Conservation (phyloP, 2,888 invertebrate species). For the Slavum lentiscoides region DNA sequence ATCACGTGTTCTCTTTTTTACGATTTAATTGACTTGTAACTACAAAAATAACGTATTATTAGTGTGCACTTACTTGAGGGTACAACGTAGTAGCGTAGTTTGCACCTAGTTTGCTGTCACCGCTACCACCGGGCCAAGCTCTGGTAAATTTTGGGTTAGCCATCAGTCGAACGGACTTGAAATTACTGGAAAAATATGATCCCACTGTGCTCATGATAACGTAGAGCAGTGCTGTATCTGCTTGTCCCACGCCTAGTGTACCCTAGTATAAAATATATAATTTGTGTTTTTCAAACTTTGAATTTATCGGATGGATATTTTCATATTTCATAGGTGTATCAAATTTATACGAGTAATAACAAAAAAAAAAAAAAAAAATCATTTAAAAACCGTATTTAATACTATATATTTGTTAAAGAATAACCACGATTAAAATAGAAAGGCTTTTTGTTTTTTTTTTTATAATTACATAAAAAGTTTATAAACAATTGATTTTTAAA, state of each 20-base stretch:
- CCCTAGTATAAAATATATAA: conserved; percentile 66
- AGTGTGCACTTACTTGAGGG: conserved; percentile 63
- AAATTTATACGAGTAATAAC: too few species aligned
- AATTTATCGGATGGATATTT: too few species aligned
- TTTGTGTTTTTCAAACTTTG: too few species aligned
- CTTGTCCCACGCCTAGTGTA: conserved; percentile 84
- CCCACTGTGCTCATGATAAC: conserved; percentile 92
- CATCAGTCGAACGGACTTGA: conserved; percentile 77
- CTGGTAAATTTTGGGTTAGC: conserved; percentile 87
- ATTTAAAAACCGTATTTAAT: too few species aligned
- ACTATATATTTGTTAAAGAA: too few species aligned
- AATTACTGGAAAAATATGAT: conserved; percentile 74
- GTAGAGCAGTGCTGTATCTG: conserved; percentile 87
- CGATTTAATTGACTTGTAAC: background rate
- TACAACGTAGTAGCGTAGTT: conserved; percentile 87
- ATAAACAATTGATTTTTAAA: too few species aligned
- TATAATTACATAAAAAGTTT: too few species aligned
- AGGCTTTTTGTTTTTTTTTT: too few species aligned
- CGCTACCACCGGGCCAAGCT: conserved; percentile 92
- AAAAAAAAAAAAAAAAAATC: too few species aligned
- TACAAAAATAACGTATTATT: background rate
- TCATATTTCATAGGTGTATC: too few species aligned
- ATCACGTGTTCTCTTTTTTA: background rate
- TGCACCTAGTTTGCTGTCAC: conserved; percentile 93
- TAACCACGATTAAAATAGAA: too few species aligned